phyloP scores from a whole-genome alignment of 2,113 vertebrate genomes.

The Bufo gargarizans region DNA sequence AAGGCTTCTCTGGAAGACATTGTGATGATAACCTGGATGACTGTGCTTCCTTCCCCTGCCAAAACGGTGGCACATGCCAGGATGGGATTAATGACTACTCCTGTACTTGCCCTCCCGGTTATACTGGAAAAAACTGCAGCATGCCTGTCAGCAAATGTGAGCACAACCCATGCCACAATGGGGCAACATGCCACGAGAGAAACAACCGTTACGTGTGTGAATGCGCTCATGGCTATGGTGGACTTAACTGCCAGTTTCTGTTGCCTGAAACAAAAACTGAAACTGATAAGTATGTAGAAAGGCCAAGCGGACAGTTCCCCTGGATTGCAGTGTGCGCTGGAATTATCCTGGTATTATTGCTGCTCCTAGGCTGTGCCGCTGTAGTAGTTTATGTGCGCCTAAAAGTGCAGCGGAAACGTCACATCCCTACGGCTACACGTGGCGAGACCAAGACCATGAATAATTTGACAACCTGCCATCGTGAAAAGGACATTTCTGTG shows the following conservation, averaged over 20 bases:
- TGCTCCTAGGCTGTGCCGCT: conserved; percentile 87
- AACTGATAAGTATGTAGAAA: conserved; percentile 77
- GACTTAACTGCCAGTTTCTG: conserved; percentile 95
- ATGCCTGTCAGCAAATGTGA: conserved; percentile 84
- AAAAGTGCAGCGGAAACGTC: conserved; percentile 82
- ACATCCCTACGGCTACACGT: conserved; percentile 75
- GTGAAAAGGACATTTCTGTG: conserved; percentile 87
- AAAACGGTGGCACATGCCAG: conserved; percentile 91
- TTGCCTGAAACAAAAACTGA: conserved; percentile 81
- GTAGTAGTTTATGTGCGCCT: conserved; percentile 86
- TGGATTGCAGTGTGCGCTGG: conserved; percentile 92
- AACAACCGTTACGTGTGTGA: conserved; percentile 89
- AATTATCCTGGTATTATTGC: conserved; percentile 86
- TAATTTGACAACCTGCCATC: conserved; percentile 90
- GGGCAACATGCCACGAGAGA: conserved; percentile 92
- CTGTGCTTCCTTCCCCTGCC: conserved; percentile 87
- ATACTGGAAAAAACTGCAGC: conserved; percentile 92
- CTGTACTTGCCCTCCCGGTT: conserved; percentile 92
- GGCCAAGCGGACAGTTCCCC: conserved; percentile 79
- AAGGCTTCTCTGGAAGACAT: conserved; percentile 87
- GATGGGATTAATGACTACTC: conserved; percentile 85
- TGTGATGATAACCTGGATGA: conserved; percentile 84
- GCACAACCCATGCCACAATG: conserved; percentile 94
- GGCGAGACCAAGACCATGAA: conserved; percentile 96
- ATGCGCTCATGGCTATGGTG: conserved; percentile 87